A percentile compares a stretch with the other conserved stretches of the same genome.
Conservation (phyloP, 2,888 invertebrate species). For the Lithophane leautieri region DNA sequence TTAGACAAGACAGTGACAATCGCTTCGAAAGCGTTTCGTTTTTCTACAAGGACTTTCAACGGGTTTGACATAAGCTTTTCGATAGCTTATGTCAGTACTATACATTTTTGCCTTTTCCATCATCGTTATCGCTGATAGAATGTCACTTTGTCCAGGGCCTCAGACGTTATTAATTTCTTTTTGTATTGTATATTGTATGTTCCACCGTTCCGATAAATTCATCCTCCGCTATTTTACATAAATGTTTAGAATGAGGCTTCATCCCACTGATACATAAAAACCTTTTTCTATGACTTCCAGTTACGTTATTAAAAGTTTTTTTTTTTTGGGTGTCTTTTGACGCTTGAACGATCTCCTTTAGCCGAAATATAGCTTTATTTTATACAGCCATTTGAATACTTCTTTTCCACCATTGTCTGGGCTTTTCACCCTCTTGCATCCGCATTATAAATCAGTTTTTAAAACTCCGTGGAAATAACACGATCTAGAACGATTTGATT, state of each 20-base stretch:
- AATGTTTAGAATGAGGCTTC: not conserved
- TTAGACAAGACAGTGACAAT: no score
- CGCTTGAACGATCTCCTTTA: no score
- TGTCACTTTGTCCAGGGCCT: no score
- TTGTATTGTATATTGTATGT: not conserved
- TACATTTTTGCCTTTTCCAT: no score
- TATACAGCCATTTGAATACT: not conserved
- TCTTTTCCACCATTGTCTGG: not conserved
- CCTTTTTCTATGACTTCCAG: not conserved
- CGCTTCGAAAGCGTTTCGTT: no score
- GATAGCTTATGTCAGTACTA: no score
- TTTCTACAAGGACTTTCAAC: no score
- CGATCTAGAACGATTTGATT: slow-evolving; percentile 27
- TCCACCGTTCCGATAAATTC: not conserved
- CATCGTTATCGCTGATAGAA: no score
- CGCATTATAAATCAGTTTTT: slow-evolving; percentile 7
- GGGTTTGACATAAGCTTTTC: no score
- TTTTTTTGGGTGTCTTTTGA: not conserved
- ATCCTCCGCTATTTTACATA: not conserved
- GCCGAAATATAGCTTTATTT: not conserved
- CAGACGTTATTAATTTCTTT: not conserved
- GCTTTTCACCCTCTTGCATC: not conserved
- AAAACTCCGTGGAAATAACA: slow-evolving; percentile 13
- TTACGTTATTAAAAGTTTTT: not conserved
- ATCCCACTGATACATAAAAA: not conserved